Conservation (phyloP, 2,797 vertebrate genomes). For the Onychomys arenicola region DNA sequence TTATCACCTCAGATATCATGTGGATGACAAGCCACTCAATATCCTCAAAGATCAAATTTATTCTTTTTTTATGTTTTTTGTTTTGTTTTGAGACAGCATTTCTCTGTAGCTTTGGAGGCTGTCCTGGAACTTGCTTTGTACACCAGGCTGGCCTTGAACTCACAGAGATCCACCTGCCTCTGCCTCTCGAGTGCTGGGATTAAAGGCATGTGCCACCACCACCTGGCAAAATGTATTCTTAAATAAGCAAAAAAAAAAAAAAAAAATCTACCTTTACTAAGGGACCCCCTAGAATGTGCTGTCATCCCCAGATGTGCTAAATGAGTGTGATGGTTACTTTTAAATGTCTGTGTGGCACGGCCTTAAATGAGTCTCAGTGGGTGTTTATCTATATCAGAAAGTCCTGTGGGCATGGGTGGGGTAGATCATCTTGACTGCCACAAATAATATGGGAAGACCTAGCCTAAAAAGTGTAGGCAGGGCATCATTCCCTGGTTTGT, state of each 20-base stretch:
- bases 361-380: neutral
- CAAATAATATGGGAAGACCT: neutral
- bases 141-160: no score
- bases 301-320: neutral
- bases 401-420: neutral
- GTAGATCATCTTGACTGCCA: neutral
- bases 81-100: no score
- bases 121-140: no score
- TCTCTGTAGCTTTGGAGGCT: no score
- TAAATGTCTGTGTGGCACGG: neutral
- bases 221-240: constrained; percentile 9
- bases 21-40: neutral
- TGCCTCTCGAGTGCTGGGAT: no score
- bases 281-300: neutral
- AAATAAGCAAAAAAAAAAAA: neutral
- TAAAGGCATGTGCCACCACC: no score
- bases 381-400: neutral
- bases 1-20: neutral
- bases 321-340: neutral
- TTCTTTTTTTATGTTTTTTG: no score
- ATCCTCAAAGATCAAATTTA: neutral
- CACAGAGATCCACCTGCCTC: no score
- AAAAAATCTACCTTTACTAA: neutral
- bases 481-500: neutral
- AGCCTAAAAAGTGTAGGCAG: neutral